Base-by-base conservation (phyloP, 1,140 invertebrate species). In the Drosophila obscura region DNA sequence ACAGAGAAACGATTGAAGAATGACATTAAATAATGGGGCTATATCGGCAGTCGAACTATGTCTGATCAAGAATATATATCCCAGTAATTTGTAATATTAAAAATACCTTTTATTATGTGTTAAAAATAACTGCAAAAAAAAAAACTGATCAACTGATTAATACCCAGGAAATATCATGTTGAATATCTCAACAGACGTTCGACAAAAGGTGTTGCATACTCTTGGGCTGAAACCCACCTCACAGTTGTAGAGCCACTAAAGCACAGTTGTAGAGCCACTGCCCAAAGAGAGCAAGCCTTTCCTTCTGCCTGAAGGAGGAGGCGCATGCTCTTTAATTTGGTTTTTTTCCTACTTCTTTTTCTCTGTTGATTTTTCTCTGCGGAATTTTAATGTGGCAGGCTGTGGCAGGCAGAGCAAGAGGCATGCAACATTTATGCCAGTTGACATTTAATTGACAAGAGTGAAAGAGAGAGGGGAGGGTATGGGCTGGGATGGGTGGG, bases 371-470 rank as follows among this genome's bases (percentile, higher is more conserved):
- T 22, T 71, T 60, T 28, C 75, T 83, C 61, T 59, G 50, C 19
- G 66, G 78, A 74, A 76, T 82, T 78, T 88, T 77, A 88, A 88
- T 88, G 71, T 78, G 71, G 58, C 77, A 80, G 63, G 31, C 35
- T 4, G 35, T 5, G 11, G 35, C 4, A 59, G 31, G 58, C 60
- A 50, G 53, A 49, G 46, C 63, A 49, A 45, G 50, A 52, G 66
- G 66, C 64, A 69, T 69, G 59, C 63, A 78, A 85, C 78, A 76
- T 87, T 87, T 82, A 72, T 88, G 83, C 80, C 72, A 88, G 79
- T 89, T 88, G 83, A 89, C 83, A 88, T 89, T 83, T 88, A 83
- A 88, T 88, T 88, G 83, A 88, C 83, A 88, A 80, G 76, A 61
- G 19, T 19, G 48, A 58, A 53, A 59, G 45, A 53, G 53, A 41